These are phyloP conservation scores for Cassiopea xamachana DNA, from an alignment of 30 jellyfish, hydroid and myxozoan genomes.

Conservation along the genomic window DNA sequence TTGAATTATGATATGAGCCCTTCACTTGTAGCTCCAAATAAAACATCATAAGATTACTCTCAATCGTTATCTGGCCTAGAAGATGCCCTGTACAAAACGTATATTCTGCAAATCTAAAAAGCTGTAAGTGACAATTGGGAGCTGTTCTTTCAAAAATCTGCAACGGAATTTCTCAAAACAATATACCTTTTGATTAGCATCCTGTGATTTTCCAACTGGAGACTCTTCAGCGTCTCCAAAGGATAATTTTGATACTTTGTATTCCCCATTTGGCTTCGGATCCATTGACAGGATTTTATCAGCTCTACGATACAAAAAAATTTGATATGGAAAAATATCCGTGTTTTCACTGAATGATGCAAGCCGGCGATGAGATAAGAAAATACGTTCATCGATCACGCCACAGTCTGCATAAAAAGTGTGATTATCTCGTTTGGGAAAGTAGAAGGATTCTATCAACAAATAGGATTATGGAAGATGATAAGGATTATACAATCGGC, in stretches of 20 bases:
- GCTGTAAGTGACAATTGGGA: too few species aligned
- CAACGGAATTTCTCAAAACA: too few species aligned
- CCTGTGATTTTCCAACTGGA: neutral
- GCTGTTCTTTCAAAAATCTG: too few species aligned
- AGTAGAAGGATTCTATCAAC: neutral
- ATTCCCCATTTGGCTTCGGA: slow-evolving; percentile 18
- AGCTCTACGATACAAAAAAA: slow-evolving; percentile 26
- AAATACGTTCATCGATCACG: neutral
- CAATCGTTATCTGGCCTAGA: too few species aligned
- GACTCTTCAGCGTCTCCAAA: slow-evolving; percentile 38
- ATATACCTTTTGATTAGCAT: neutral
- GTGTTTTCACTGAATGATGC: too few species aligned
- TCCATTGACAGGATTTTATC: slow-evolving; percentile 39
- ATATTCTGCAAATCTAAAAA: too few species aligned
- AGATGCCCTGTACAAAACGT: too few species aligned
- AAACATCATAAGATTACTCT: too few species aligned
- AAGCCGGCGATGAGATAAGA: neutral
- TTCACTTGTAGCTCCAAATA: too few species aligned
- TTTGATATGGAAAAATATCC: too few species aligned
- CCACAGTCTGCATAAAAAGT: neutral
- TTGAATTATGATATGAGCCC: too few species aligned
- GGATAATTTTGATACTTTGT: slow-evolving; percentile 33
- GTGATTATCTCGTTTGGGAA: neutral
- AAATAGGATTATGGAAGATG: neutral
- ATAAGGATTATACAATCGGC: neutral